These are phyloP conservation scores for Tachuris rubrigastra DNA, from an alignment of 2,113 vertebrate genomes.

Conservation along the genomic window DNA sequence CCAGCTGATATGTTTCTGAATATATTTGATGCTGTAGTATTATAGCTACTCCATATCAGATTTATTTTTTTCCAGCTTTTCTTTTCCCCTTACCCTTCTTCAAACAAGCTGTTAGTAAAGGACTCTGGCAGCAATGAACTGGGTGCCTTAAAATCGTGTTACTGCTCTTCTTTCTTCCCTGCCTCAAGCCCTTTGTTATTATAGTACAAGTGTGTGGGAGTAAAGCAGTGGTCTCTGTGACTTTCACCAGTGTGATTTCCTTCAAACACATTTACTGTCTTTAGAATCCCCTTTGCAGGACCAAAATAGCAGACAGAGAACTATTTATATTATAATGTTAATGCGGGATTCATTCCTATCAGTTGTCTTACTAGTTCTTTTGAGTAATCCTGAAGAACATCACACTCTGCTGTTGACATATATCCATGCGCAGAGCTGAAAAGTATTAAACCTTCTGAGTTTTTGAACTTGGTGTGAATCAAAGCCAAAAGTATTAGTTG, in stretches of 20 bases:
- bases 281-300: constrained; percentile 7
- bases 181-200: background rate
- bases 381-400: background rate
- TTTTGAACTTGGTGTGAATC: background rate
- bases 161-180: background rate
- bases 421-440: background rate
- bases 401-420: background rate
- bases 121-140: background rate
- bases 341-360: background rate
- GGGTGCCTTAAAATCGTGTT: background rate
- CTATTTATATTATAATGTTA: constrained; percentile 13
- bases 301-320: background rate
- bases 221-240: background rate
- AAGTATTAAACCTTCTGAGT: background rate
- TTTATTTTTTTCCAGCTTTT: background rate
- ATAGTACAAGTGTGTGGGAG: background rate
- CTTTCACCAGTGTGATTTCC: constrained; percentile 16
- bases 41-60: background rate
- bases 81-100: background rate
- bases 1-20: background rate
- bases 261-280: background rate
- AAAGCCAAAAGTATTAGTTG: constrained; percentile 7
- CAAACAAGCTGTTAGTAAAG: background rate
- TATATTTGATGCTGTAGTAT: background rate
- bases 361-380: background rate